Evolutionary conservation across 2,797 vertebrate species (phyloP).

Genomic region (Pelochelys cantorii): DNA sequence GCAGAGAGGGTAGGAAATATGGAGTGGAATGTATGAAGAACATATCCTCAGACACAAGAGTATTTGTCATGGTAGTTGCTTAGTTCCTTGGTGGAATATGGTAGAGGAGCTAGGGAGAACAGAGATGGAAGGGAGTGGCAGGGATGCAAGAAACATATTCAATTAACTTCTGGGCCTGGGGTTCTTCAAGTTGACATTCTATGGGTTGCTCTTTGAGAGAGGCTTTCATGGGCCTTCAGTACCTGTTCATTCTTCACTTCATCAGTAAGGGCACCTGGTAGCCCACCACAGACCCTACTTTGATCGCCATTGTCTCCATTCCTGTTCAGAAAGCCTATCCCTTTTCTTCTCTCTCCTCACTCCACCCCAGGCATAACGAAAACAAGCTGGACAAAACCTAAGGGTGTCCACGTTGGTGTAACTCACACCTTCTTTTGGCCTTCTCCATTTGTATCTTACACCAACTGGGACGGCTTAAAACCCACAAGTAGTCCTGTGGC

Average conservation of each 20-base stretch:
- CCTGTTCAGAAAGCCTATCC: not conserved
- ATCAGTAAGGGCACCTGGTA: not conserved
- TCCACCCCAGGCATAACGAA: not conserved
- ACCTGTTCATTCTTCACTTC: not conserved
- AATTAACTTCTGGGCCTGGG: not conserved
- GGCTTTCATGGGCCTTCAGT: not conserved
- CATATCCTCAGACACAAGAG: not conserved
- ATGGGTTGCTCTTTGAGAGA: not conserved
- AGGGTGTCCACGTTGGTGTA: not conserved
- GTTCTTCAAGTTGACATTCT: not conserved
- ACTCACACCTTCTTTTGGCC: not conserved
- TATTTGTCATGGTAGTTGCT: not conserved
- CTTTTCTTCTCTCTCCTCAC: not conserved
- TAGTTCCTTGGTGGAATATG: not conserved
- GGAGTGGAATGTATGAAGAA: not conserved
- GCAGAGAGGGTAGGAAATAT: not conserved
- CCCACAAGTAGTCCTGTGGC: too few relatives aligned
- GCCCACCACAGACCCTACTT: not conserved
- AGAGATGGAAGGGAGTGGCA: not conserved
- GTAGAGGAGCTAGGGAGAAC: not conserved
- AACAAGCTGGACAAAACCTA: not conserved
- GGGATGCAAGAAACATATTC: not conserved
- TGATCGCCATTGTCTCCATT: not conserved
- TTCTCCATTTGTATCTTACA: not conserved
- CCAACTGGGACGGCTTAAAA: fast-evolving